phyloP scores from a whole-genome alignment of 2,113 vertebrate genomes.

The Trematomus loennbergii region DNA sequence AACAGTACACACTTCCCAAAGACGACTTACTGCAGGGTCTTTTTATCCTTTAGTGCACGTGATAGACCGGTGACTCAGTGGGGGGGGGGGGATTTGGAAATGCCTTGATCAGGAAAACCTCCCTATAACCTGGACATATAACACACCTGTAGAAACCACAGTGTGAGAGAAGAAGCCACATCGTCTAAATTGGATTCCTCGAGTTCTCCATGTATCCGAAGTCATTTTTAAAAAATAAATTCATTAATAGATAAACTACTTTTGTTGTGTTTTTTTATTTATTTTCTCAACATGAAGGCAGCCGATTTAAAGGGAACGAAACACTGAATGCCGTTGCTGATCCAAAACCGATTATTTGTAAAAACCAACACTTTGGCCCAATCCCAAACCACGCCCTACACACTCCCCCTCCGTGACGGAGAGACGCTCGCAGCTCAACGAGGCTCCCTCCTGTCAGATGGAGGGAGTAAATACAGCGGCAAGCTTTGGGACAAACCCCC shows the following conservation, averaged over 20 bases:
- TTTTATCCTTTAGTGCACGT: slow-evolving; percentile 4
- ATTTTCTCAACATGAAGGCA: too few relatives aligned
- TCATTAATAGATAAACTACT: slow-evolving; percentile 43
- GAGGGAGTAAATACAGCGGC: too few relatives aligned
- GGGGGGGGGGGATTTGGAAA: slow-evolving; percentile 41
- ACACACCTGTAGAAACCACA: slow-evolving; percentile 29
- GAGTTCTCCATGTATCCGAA: slow-evolving; percentile 64
- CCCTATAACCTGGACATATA: slow-evolving; percentile 33
- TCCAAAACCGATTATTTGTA: too few relatives aligned
- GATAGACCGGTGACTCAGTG: slow-evolving; percentile 7
- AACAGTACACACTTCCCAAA: not conserved
- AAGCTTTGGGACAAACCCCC: too few relatives aligned
- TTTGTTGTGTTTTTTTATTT: slow-evolving; percentile 1
- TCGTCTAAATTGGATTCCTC: slow-evolving; percentile 27
- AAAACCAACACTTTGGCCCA: too few relatives aligned
- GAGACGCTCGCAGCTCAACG: too few relatives aligned
- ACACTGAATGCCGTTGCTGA: too few relatives aligned
- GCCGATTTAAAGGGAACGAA: too few relatives aligned
- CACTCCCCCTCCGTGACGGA: too few relatives aligned
- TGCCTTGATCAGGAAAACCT: slow-evolving; percentile 66
- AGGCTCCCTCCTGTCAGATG: too few relatives aligned
- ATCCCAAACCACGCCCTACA: too few relatives aligned
- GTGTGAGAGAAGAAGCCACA: slow-evolving; percentile 49
- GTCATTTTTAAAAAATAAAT: slow-evolving; percentile 79
- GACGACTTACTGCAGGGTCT: slow-evolving; percentile 15